Conservation (phyloP, 2,797 vertebrate species). For the Clarias laeviceps region DNA sequence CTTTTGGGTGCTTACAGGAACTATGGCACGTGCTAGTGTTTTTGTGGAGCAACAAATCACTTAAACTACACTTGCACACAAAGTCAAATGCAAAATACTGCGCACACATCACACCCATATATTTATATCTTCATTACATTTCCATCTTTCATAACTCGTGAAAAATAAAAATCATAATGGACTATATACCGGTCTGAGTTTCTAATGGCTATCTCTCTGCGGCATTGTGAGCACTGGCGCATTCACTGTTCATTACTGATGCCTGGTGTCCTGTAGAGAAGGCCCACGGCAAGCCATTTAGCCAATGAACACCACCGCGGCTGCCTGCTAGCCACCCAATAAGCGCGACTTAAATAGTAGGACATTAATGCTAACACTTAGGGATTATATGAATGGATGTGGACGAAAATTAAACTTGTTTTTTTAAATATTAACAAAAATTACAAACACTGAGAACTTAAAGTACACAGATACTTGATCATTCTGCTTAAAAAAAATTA, state of each 20-base stretch:
- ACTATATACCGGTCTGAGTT: constrained; percentile 1
- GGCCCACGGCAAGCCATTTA: constrained; percentile 62
- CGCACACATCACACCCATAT: not conserved
- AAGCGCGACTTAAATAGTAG: not conserved
- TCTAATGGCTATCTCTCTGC: constrained; percentile 43
- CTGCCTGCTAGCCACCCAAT: constrained; percentile 35
- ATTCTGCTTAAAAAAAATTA: not conserved
- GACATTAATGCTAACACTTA: constrained; percentile 1
- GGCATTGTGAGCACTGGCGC: constrained; percentile 63
- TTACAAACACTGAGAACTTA: not conserved
- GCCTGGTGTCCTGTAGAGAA: constrained; percentile 47
- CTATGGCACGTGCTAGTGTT: not conserved
- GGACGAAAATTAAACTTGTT: not conserved
- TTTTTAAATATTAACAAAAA: not conserved
- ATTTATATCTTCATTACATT: too few species aligned
- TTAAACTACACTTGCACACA: not conserved
- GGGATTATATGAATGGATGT: not conserved
- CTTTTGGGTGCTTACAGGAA: not conserved
- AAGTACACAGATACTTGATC: not conserved
- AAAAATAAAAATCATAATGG: constrained; percentile 4
- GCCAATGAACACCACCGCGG: constrained; percentile 20
- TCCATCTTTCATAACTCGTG: not conserved
- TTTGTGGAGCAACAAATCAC: not conserved
- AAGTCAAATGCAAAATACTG: too few species aligned
- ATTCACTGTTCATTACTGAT: constrained; percentile 67